Conservation (phyloP, 2,888 invertebrate species). For the Nemotelus pantherinus region DNA sequence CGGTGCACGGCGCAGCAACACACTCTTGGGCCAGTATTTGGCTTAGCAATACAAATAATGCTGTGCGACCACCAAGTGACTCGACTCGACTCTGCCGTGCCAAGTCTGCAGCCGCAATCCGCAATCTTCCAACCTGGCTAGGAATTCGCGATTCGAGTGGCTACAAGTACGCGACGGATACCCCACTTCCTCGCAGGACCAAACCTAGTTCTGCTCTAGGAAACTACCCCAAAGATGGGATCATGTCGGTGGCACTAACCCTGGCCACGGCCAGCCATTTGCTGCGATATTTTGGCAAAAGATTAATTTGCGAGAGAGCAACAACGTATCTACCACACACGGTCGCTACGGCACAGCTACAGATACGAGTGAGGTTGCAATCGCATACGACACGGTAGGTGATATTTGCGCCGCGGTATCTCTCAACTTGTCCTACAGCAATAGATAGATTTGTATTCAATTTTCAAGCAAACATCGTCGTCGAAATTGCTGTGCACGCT, state of each 20-base stretch:
- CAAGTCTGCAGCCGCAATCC: background rate
- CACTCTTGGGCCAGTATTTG: conserved; percentile 6
- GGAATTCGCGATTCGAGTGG: background rate
- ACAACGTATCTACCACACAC: background rate
- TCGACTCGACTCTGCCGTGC: conserved; percentile 7
- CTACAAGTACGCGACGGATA: too few species aligned
- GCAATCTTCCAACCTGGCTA: background rate
- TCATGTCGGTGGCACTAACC: too few species aligned
- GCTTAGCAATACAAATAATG: conserved; percentile 13
- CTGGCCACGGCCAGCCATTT: background rate
- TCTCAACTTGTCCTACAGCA: conserved; percentile 15
- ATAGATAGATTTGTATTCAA: conserved; percentile 15
- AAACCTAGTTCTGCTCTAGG: too few species aligned
- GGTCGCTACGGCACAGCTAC: background rate
- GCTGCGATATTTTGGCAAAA: conserved; percentile 1
- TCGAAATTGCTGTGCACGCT: background rate
- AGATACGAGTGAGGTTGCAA: background rate
- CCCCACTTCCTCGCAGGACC: background rate
- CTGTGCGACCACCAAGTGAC: background rate
- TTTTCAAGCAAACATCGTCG: conserved; percentile 1
- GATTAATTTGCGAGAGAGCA: conserved; percentile 17
- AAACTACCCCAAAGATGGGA: background rate
- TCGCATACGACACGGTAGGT: background rate
- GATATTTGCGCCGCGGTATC: conserved; percentile 8
- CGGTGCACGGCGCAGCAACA: background rate